Evolutionary conservation across 2,113 vertebrate genomes (phyloP), one percentile per base, ranked within the genome.

Genomic region (Amia ocellicauda): DNA sequence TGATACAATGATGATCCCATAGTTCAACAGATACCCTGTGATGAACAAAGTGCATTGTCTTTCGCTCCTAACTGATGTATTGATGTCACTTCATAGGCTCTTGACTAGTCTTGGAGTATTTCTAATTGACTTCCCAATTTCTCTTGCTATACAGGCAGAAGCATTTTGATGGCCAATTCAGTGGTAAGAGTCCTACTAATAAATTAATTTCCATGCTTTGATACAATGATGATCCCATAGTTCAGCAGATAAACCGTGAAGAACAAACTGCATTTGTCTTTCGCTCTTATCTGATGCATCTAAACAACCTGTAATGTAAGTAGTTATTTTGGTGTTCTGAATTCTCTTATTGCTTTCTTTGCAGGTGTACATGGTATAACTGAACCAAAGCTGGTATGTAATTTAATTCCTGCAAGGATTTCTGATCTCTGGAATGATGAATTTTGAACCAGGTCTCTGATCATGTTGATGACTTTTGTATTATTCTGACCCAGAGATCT

Each of bases 381-480:
- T n/a, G 16, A n/a, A n/a, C n/a, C n/a, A 4, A 8, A 58, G 1
- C 13, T n/a, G n/a, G n/a, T n/a, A 7, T 50, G 1, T 23, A 4
- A 13, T 0, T 1, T 2, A 16, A 1, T n/a, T n/a, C n/a, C 10
- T 51, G 36, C 3, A 3, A 24, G 2, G 5, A 7, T 0, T 8
- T 16, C n/a, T 5, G 1, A 45, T 79, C 73, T 72, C 64, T 20
- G 78, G 77, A 24, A 28, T 78, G 87, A 91, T 91, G 87, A 79
- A n/a, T n/a, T 10, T 69, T 4, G 87, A 91, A 91, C 89, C 86
- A 90, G 90, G 90, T 91, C 87, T 41, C 90, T 85, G 84, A 91
- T 86, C 72, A 54, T 41, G 23, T 86, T 90, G 89, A 89, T 80
- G 87, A 90, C 22, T 60, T 0, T 1, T 11, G 31, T 2, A 1